Evolutionary conservation across 1,140 invertebrate species (phyloP).

Genomic region (Drosophila lini): DNA sequence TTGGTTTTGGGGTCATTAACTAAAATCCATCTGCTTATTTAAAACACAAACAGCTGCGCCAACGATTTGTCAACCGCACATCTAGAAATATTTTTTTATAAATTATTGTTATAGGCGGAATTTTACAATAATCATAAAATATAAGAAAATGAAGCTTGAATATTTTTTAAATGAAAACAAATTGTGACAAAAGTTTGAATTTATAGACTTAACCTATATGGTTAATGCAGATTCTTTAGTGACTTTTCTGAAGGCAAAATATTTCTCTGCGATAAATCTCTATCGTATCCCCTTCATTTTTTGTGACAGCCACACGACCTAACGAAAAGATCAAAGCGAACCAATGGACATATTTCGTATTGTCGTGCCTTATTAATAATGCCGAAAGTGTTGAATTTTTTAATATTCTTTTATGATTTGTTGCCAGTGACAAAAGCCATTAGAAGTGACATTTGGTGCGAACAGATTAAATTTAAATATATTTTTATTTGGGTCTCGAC

Average conservation of each 20-base stretch:
- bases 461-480: conserved; percentile 73
- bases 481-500: conserved; percentile 13
- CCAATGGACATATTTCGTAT: conserved; percentile 56
- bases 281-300: conserved; percentile 41
- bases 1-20: conserved; percentile 78
- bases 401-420: conserved; percentile 69
- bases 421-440: conserved; percentile 74
- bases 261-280: conserved; percentile 73
- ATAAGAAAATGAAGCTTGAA: conserved; percentile 25
- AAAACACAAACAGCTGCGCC: conserved; percentile 76
- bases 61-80: conserved; percentile 72
- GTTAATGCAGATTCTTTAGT: conserved; percentile 52
- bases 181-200: conserved; percentile 35
- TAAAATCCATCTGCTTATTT: conserved; percentile 75
- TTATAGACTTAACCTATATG: conserved; percentile 63
- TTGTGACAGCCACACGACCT: conserved; percentile 70
- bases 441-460: conserved; percentile 72
- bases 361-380: conserved; percentile 71
- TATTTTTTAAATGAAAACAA: conserved; percentile 25
- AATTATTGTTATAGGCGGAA: conserved; percentile 15
- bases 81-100: conserved; percentile 13
- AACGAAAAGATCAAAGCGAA: conserved; percentile 62
- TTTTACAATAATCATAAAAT: conserved; percentile 41
- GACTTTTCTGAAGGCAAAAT: conserved; percentile 68
- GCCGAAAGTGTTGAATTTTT: conserved; percentile 48